Percentiles rank a stretch among this genome's conserved stretches.
phyloP scores from a whole-genome alignment of 2,113 vertebrate genomes.

The Aix galericulata region DNA sequence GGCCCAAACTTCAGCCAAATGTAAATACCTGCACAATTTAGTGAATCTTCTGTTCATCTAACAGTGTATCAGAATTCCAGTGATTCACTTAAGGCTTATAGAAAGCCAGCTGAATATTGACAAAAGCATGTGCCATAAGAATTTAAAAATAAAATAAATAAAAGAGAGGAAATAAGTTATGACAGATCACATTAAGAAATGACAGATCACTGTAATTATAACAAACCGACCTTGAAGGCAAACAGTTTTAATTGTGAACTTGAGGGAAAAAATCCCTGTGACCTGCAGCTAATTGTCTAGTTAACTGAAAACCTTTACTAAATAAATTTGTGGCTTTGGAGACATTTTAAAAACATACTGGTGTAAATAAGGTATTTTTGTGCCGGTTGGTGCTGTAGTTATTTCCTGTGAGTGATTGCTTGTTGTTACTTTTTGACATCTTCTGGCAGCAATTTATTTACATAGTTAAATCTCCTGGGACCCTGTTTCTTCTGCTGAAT shows the following conservation, averaged over 20 bases:
- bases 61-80: not conserved
- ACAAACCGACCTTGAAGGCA: constrained; percentile 61
- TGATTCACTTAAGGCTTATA: not conserved
- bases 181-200: constrained; percentile 57
- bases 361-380: not conserved
- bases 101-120: not conserved
- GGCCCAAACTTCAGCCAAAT: not conserved
- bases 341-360: constrained; percentile 30
- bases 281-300: constrained; percentile 63
- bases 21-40: not conserved
- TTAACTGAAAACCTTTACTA: constrained; percentile 43
- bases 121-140: not conserved
- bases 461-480: constrained; percentile 39
- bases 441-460: constrained; percentile 63
- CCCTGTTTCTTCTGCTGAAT: constrained; percentile 17
- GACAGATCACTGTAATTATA: constrained; percentile 58
- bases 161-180: not conserved
- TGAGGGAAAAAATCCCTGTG: constrained; percentile 28
- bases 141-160: not conserved
- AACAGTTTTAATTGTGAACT: constrained; percentile 58
- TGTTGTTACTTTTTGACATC: constrained; percentile 66
- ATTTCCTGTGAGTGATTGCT: constrained; percentile 54
- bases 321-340: constrained; percentile 65
- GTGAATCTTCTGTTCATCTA: not conserved
- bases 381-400: not conserved